These are phyloP conservation scores for Trachops cirrhosus DNA, from an alignment of 2,797 vertebrate species.

Conservation along the genomic window DNA sequence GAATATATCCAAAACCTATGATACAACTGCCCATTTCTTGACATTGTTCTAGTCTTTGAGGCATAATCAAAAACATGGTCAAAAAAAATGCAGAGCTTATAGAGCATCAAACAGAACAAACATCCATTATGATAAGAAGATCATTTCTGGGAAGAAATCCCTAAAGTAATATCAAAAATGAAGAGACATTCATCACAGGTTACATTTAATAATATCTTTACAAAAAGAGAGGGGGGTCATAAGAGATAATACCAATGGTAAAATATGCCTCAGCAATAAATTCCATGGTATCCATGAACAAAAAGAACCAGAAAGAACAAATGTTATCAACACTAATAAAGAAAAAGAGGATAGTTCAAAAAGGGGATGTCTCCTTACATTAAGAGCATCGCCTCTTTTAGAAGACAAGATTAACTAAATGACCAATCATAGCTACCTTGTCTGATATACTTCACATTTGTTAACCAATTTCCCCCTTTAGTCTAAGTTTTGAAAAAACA, in stretches of 20 bases:
- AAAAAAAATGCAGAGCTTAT: constrained; percentile 26
- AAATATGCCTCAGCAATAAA: constrained; percentile 19
- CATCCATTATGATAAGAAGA: background rate
- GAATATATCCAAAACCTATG: background rate
- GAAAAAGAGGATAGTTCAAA: background rate
- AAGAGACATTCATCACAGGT: background rate
- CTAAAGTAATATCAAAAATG: background rate
- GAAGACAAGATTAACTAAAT: constrained; percentile 6
- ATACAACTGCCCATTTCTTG: constrained; percentile 9
- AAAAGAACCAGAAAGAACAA: constrained; percentile 31
- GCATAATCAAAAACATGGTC: constrained; percentile 5
- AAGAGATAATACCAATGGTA: constrained; percentile 1
- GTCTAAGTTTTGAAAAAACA: background rate
- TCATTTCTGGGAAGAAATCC: background rate
- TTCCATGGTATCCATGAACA: constrained; percentile 7
- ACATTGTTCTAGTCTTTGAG: background rate
- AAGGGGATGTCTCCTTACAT: background rate
- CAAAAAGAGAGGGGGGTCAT: background rate
- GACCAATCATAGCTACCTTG: background rate
- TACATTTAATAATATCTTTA: constrained; percentile 21
- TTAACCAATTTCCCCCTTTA: background rate
- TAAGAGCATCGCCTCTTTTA: background rate
- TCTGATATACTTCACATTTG: background rate
- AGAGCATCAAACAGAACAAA: constrained; percentile 28
- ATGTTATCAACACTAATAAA: constrained; percentile 2